phyloP scores from a whole-genome alignment of 2,888 invertebrate species.

The Melanostoma scalare region DNA sequence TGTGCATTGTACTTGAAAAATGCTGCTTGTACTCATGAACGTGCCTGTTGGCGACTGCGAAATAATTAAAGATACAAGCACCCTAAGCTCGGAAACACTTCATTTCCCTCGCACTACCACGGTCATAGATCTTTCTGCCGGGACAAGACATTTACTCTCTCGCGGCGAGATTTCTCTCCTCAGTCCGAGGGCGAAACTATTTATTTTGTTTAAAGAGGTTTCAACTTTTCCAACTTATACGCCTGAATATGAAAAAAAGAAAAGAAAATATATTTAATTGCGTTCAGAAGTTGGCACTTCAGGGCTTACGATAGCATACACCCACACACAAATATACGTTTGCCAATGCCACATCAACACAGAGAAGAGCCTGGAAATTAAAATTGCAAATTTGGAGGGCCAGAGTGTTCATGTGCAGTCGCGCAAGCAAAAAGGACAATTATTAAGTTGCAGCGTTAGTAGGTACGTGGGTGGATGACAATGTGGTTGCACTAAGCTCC shows the following conservation, averaged over 20 bases:
- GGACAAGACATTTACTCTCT: constrained; percentile 61
- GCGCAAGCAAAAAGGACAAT: constrained; percentile 52
- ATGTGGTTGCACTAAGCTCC: constrained; percentile 40
- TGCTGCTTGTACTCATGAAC: constrained; percentile 33
- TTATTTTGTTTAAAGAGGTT: constrained; percentile 33
- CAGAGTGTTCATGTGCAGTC: constrained; percentile 2
- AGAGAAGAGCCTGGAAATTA: constrained; percentile 51
- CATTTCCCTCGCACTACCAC: constrained; percentile 32
- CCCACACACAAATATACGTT: not conserved
- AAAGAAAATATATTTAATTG: constrained; percentile 50
- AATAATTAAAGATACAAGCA: constrained; percentile 71
- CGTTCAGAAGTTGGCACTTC: constrained; percentile 51
- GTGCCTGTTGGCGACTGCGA: constrained; percentile 69
- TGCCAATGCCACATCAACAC: constrained; percentile 2
- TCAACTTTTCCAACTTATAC: constrained; percentile 48
- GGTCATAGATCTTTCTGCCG: constrained; percentile 35
- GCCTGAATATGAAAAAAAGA: constrained; percentile 15
- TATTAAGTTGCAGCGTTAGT: constrained; percentile 29
- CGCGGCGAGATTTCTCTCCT: not conserved
- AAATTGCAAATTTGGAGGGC: constrained; percentile 64
- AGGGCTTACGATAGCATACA: constrained; percentile 37
- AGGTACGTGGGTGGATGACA: constrained; percentile 49
- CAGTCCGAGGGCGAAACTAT: constrained; percentile 50
- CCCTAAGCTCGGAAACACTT: constrained; percentile 56
- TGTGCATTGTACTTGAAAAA: constrained; percentile 45